Evolutionary conservation across 1,140 invertebrate species (phyloP).

Genomic region (Caenorhabditis brenneri): DNA sequence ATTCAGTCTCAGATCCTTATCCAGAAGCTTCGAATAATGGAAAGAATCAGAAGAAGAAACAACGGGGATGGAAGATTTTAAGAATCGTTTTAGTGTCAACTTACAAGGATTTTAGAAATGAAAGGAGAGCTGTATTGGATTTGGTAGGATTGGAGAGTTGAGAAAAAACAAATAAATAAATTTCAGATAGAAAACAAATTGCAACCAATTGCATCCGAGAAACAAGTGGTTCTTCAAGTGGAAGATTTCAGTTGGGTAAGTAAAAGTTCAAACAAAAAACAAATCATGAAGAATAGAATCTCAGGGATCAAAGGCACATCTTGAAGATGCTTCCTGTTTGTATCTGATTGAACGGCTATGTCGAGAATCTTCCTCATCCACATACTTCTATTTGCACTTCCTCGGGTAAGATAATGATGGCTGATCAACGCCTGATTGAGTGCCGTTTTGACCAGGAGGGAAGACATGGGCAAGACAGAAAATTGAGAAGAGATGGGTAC

Average conservation of each 20-base stretch:
- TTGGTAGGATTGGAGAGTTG: background rate
- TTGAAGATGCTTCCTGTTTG: conserved; percentile 22
- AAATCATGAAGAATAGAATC: background rate
- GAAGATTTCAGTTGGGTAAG: conserved; percentile 28
- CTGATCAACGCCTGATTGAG: background rate
- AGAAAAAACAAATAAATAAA: background rate
- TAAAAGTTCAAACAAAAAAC: background rate
- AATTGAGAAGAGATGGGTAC: background rate
- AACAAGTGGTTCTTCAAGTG: conserved; percentile 17
- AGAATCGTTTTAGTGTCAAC: background rate
- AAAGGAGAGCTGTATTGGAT: conserved; percentile 1
- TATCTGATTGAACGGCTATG: conserved; percentile 21
- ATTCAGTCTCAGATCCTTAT: background rate
- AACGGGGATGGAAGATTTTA: background rate
- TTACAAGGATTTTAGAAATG: conserved; percentile 17
- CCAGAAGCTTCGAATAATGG: too few relatives aligned
- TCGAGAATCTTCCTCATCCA: conserved; percentile 5
- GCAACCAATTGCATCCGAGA: background rate
- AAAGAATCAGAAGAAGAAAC: background rate
- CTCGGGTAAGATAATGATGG: conserved; percentile 32
- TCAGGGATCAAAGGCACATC: conserved; percentile 25
- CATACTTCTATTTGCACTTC: conserved; percentile 37
- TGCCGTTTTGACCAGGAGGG: background rate
- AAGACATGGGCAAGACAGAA: background rate
- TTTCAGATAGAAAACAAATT: conserved; percentile 24